Evolutionary conservation across 2,888 invertebrate genomes (phyloP).

Genomic region (Eristalis arbustorum): DNA sequence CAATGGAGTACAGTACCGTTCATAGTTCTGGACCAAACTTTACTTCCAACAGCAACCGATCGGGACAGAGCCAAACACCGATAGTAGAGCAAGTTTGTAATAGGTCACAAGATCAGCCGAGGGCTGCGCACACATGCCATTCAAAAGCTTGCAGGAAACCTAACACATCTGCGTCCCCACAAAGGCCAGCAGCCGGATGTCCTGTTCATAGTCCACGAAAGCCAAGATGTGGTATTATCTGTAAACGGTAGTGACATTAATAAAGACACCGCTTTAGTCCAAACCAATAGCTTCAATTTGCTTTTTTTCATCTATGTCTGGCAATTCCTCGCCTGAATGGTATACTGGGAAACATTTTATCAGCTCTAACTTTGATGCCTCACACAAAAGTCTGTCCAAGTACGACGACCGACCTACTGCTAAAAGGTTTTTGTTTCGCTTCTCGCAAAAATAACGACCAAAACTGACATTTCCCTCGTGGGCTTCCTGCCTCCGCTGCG

Average conservation of each 20-base stretch:
- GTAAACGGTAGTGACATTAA: not conserved
- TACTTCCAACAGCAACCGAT: not conserved
- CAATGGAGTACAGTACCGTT: slow-evolving; percentile 36
- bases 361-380: slow-evolving; percentile 54
- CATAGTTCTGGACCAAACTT: slow-evolving; percentile 20
- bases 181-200: not conserved
- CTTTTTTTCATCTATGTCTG: not conserved
- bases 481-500: slow-evolving; percentile 54
- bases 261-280: not conserved
- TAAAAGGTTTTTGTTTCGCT: slow-evolving; percentile 50
- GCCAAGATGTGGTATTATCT: not conserved
- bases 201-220: not conserved
- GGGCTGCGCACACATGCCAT: not conserved
- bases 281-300: not conserved
- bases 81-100: not conserved
- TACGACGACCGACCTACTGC: slow-evolving; percentile 58
- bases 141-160: not conserved
- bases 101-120: not conserved
- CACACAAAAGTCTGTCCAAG: slow-evolving; percentile 36
- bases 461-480: slow-evolving; percentile 28
- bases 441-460: slow-evolving; percentile 12
- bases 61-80: not conserved
- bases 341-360: slow-evolving; percentile 25
- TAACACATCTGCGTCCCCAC: not conserved
- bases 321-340: slow-evolving; percentile 4